A percentile compares a stretch with the other conserved stretches of the same genome.
phyloP scores from a whole-genome alignment of 2,888 invertebrate species.

The Strigamia transsilvanica region DNA sequence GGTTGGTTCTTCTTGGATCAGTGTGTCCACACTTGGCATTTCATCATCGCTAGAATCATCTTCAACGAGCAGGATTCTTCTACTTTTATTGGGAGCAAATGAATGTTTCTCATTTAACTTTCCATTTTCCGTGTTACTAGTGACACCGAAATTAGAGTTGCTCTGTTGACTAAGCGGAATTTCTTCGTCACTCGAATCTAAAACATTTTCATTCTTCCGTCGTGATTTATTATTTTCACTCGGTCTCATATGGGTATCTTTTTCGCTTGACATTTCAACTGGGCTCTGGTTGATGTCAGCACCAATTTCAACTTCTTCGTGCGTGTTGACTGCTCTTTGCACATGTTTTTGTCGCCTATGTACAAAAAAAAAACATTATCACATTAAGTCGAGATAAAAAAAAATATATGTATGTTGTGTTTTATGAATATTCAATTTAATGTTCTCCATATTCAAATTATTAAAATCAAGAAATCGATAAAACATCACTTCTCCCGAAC shows the following conservation, averaged over 20 bases:
- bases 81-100: not conserved
- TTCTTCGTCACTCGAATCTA: not conserved
- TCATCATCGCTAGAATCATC: not conserved
- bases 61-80: not conserved
- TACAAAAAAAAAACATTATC: not conserved
- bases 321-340: not conserved
- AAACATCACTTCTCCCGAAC: not conserved
- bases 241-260: not conserved
- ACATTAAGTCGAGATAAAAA: not conserved
- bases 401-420: not conserved
- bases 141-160: not conserved
- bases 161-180: not conserved
- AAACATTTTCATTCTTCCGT: not conserved
- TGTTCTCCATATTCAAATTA: not conserved
- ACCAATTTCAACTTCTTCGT: not conserved
- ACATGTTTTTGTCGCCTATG: not conserved
- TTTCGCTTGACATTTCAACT: not conserved
- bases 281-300: not conserved
- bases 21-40: not conserved
- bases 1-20: not conserved
- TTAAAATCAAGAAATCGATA: not conserved
- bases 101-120: not conserved
- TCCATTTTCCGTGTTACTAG: not conserved
- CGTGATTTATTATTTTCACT: not conserved
- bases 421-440: not conserved